These are phyloP conservation scores for Tetragonula clypearis DNA, from an alignment of 1,140 invertebrate species.

Conservation along the genomic window DNA sequence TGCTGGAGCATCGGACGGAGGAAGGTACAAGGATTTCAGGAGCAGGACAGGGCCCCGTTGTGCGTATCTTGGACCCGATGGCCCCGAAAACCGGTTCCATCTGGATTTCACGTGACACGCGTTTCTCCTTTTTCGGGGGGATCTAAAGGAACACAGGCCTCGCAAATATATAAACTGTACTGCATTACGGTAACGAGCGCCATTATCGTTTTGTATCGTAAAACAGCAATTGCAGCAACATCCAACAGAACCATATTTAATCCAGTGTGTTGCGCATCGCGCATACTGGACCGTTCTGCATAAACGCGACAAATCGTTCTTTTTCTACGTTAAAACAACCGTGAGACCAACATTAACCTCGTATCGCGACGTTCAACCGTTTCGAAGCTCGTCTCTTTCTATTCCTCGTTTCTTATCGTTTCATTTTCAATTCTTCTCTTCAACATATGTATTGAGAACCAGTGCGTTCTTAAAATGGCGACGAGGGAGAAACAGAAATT, in stretches of 20 bases:
- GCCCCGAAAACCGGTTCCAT: slow-evolving; percentile 61
- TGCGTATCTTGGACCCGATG: slow-evolving; percentile 49
- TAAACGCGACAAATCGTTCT: neutral
- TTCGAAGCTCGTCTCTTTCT: neutral
- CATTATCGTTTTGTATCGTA: slow-evolving; percentile 18
- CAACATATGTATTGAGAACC: neutral
- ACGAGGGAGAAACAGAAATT: no score
- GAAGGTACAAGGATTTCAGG: slow-evolving; percentile 60
- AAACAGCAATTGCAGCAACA: slow-evolving; percentile 28
- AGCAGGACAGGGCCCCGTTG: slow-evolving; percentile 54
- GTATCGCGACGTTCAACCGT: neutral
- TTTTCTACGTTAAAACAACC: neutral
- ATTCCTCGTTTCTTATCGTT: neutral
- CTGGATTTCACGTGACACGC: slow-evolving; percentile 54
- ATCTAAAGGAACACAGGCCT: slow-evolving; percentile 38
- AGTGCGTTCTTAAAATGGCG: neutral
- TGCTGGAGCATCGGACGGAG: slow-evolving; percentile 29
- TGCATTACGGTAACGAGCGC: slow-evolving; percentile 24
- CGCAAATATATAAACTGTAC: slow-evolving; percentile 32
- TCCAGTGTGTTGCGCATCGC: neutral
- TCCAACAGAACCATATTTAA: neutral
- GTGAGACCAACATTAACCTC: no score
- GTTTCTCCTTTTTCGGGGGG: slow-evolving; percentile 63
- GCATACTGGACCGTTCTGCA: neutral
- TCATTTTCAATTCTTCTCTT: neutral